Evolutionary conservation across 2,113 vertebrate genomes (phyloP), one percentile per base, ranked within the genome.

Genomic region (Phylloscopus trochilus): DNA sequence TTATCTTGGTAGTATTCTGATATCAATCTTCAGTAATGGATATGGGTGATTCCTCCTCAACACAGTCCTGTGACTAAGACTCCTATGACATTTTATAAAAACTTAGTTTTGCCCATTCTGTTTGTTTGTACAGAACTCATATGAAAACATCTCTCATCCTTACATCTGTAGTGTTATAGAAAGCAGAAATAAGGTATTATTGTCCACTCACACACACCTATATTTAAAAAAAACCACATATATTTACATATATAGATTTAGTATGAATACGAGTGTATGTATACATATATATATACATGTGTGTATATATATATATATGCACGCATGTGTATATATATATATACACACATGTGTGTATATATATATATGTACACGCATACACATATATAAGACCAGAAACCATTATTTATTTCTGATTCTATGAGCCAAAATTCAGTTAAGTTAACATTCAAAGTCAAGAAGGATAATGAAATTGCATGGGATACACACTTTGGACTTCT

Each of bases 291-390:
- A 10, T 12, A 9, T 15, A n/a, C n/a, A 20, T 47, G 2, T 49
- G 37, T 39, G 37, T 44, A 44, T 15, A 17, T 47, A 3, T 60
- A 18, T 24, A 10, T 18, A 11, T 19, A 6, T 13, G 15, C 0
- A 23, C 7, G 2, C 8, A 18, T 4, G 37, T 39, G 37, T 44
- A 44, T 15, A 17, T 47, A 3, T 60, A 18, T 24, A 10, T 18
- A 11, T 19, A n/a, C n/a, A n/a, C n/a, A n/a, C n/a, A 20, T 47
- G 2, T 49, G 37, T 39, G 37, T 44, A 44, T 15, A 17, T 47
- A 3, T 60, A 18, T 24, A 10, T 18, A 11, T 19, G 7, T 13
- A 17, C 0, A 23, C 7, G 2, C 8, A 18, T 4, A 24, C 7
- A 21, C 20, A 23, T 5, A 35, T 7, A 1, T 75, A 62, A 44